Evolutionary conservation across 2,888 invertebrate genomes (phyloP), one percentile per base, ranked within the genome.

Genomic region (Chydorus sphaericus): DNA sequence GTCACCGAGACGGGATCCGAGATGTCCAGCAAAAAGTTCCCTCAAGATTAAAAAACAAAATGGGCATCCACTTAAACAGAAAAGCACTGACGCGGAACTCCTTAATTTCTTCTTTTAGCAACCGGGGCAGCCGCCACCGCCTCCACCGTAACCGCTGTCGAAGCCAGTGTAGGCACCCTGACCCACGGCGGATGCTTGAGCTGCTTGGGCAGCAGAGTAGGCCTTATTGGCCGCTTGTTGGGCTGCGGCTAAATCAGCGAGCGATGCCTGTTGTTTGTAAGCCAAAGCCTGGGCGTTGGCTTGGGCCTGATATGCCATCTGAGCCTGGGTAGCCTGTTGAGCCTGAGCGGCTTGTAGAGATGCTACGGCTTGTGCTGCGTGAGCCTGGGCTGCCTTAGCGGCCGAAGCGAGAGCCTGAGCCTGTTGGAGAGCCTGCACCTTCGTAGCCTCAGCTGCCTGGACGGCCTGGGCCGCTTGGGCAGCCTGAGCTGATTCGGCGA

Each of bases 271-370:
- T 55, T 62, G 63, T 39, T 63, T 63, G 18, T 58, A 61, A 11
- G 62, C 61, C 8, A 63, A 55, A 3, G 63, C 63, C 49, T 61
- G 62, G 44, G 63, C 63, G 49, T 63, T 63, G 30, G 62, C 61
- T 57, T 63, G 63, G 36, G 63, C 62, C 51, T 62, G 63, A 36
- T 62, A 62, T 2, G 62, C 63, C 62, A 63, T 63, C 55, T 63
- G 63, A 4, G 63, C 62, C 48, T 63, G 63, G 7, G 61, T 59
- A 8, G 63, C 63, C 57, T 63, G 61, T 48, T 51, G 52, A 1
- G 59, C 60, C 48, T 59, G 60, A 10, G 60, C 61, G 3, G 62
- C 63, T n/a, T 62, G 62, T 1, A 62, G 59, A 18, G 62, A 61
- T 4, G 62, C 62, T 8, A 60, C 60, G 3, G 62, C 59, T 38